These are phyloP conservation scores for Charanyca ferruginea DNA, from an alignment of 2,888 invertebrate genomes.

Conservation along the genomic window DNA sequence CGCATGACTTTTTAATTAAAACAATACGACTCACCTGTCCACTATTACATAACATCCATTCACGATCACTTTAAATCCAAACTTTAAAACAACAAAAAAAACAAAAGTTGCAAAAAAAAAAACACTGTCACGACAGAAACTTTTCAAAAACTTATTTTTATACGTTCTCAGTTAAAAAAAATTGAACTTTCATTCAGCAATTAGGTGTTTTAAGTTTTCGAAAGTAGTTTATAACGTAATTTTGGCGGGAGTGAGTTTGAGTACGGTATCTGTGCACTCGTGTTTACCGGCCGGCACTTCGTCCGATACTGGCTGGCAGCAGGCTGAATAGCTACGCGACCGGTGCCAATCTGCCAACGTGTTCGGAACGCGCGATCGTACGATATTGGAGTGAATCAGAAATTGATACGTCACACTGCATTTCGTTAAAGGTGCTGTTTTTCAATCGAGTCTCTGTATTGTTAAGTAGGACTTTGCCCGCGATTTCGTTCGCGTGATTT, in stretches of 20 bases:
- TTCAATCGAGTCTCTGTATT: background rate
- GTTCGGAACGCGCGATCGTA: constrained; percentile 60
- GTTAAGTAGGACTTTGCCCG: no score
- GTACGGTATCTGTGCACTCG: constrained; percentile 5
- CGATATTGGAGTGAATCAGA: constrained; percentile 55
- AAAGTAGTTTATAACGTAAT: constrained; percentile 62
- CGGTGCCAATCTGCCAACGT: constrained; percentile 66
- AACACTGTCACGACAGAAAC: constrained; percentile 46
- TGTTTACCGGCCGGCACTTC: constrained; percentile 54
- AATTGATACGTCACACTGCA: constrained; percentile 63
- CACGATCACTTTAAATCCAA: constrained; percentile 49
- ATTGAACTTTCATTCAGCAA: constrained; percentile 48
- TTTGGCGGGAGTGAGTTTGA: constrained; percentile 60
- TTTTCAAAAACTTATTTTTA: constrained; percentile 19
- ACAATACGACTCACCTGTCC: constrained; percentile 60
- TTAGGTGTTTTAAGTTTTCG: constrained; percentile 49
- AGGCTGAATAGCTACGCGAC: constrained; percentile 39
- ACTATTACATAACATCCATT: constrained; percentile 64
- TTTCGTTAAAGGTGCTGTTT: constrained; percentile 19
- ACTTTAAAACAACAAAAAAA: constrained; percentile 12
- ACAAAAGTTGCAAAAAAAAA: constrained; percentile 24
- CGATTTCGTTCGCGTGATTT: no score
- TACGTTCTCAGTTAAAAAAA: constrained; percentile 6
- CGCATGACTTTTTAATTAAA: constrained; percentile 55
- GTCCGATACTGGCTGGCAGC: constrained; percentile 55